These are phyloP conservation scores for Lineus longissimus DNA, from an alignment of 1,140 invertebrate genomes.

Conservation along the genomic window DNA sequence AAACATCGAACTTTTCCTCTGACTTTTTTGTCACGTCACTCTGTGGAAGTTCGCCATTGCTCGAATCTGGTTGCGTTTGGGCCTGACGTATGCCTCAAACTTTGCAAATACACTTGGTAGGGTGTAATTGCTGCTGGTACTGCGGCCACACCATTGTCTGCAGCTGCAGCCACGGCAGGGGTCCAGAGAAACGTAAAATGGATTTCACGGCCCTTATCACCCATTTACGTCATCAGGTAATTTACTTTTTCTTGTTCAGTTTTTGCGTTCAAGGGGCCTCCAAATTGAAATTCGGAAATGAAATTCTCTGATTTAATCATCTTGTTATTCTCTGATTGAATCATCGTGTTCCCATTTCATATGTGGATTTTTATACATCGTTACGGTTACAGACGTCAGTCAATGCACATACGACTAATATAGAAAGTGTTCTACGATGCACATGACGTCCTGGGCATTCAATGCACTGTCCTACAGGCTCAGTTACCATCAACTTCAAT, in stretches of 20 bases:
- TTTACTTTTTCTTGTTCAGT: constrained; percentile 11
- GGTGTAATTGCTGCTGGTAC: constrained; percentile 12
- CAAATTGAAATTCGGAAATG: constrained; percentile 14
- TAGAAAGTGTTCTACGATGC: too few relatives aligned
- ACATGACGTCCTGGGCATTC: too few relatives aligned
- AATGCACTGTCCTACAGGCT: too few relatives aligned
- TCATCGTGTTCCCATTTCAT: constrained; percentile 10
- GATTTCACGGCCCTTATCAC: constrained; percentile 19
- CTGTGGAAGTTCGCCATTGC: not conserved
- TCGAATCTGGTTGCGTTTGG: constrained; percentile 3
- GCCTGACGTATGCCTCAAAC: constrained; percentile 7
- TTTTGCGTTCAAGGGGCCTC: constrained; percentile 3
- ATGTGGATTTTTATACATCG: too few relatives aligned
- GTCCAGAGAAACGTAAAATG: constrained; percentile 12
- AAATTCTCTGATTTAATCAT: not conserved
- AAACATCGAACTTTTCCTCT: not conserved
- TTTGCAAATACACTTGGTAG: constrained; percentile 15
- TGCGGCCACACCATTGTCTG: not conserved
- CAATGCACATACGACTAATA: too few relatives aligned
- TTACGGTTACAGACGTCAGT: too few relatives aligned
- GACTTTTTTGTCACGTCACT: not conserved
- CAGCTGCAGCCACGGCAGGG: not conserved
- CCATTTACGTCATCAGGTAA: constrained; percentile 18
- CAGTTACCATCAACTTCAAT: too few relatives aligned
- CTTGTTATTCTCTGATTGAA: too few relatives aligned